Conservation (phyloP, 2,797 vertebrate genomes). For the Rhynchonycteris naso region DNA sequence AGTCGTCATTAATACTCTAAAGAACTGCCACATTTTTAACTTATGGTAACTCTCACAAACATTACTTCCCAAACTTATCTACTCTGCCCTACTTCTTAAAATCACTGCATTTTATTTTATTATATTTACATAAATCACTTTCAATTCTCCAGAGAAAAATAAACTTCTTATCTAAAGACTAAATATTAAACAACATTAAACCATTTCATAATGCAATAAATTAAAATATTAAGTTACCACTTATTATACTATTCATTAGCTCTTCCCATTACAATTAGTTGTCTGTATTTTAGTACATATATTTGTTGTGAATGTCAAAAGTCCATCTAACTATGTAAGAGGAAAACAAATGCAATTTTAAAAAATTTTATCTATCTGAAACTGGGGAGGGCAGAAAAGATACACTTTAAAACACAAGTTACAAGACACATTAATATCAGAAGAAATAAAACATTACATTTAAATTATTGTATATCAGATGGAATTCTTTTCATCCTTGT, state of each 20-base stretch:
- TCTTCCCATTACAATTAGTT: not conserved
- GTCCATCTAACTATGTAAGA: not conserved
- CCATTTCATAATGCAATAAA: not conserved
- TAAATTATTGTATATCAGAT: not conserved
- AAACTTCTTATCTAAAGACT: not conserved
- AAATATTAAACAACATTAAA: not conserved
- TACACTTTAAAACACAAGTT: not conserved
- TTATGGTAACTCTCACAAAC: not conserved
- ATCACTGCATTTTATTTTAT: not conserved
- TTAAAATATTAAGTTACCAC: not conserved
- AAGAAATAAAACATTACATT: not conserved
- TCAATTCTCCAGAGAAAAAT: not conserved
- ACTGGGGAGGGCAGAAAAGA: fast-evolving
- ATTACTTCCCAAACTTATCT: not conserved
- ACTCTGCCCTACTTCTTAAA: not conserved
- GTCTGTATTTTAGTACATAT: not conserved
- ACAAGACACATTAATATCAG: no score
- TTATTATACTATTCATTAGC: not conserved
- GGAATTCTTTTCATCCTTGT: no score
- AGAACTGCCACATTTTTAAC: not conserved
- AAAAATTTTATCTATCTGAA: no score
- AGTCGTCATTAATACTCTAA: not conserved
- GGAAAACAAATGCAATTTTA: not conserved
- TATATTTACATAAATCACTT: not conserved
- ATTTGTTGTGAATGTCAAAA: not conserved